Base-by-base conservation (phyloP, 2,888 invertebrate genomes). In the Dolichomitus sp. region DNA sequence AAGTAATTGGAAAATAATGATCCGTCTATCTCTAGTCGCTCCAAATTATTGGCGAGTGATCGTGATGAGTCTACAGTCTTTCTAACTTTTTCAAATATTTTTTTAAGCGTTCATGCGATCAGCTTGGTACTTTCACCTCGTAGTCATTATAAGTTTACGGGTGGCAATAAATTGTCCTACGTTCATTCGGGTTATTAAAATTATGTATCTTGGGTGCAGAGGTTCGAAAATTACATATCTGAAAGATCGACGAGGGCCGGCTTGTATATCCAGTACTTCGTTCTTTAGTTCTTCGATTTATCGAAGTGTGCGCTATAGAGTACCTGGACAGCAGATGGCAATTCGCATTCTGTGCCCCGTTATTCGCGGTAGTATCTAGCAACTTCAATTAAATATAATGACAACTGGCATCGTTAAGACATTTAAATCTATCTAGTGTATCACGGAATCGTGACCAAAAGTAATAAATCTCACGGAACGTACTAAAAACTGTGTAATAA, bases 121-220 rank as follows among this genome's bases (percentile, higher is more conserved):
- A 42, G 48, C 70, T 70, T 57, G 37, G 74, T 59, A 59, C 75
- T 83, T 80, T 75, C 82, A 74, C 75, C 65, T 57, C 69, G 33
- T 57, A 50, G 65, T 72, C 70, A 79, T 83, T 79, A 72, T 72
- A 72, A 66, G 17, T 83, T 83, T 83, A 80, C 45, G 75, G 61
- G 33, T 61, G 42, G 79, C 45, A 27, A 79, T 83, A 80, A 83
- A 83, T 83, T 83, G 82, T 79, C 82, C 17, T 59, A 45, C 66
- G 65, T 33, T 61, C 75, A 50, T 59, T 37, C 45, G 80, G 73
- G 61, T 83, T 76, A 79, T 79, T 66, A 75, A 83, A 72, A 83
- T 79, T 61, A 66, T 72, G 45, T 63, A 63, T 73, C 66, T 59
- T 59, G 42, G 59, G 65, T 42, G 78, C 69, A 40, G 48, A 74